phyloP scores from a whole-genome alignment of 2,797 vertebrate genomes.

The Manis crassicaudata region DNA sequence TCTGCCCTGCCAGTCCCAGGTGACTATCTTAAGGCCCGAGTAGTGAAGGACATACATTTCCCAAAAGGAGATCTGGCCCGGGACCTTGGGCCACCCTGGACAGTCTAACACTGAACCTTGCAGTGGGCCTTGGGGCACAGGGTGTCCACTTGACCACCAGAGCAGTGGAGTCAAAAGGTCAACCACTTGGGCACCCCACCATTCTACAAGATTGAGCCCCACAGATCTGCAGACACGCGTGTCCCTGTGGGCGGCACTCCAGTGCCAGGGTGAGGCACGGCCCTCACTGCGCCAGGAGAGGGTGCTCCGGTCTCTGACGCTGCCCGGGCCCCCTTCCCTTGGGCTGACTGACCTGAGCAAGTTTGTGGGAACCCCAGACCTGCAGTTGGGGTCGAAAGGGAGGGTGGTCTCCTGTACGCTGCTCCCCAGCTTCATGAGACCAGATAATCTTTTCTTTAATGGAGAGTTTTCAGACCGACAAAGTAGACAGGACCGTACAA shows the following conservation, averaged over 20 bases:
- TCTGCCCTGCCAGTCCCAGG: fast-evolving
- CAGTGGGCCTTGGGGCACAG: neutral
- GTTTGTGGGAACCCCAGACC: too few relatives aligned
- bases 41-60: too few relatives aligned
- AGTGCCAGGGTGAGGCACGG: fast-evolving
- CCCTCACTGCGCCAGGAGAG: fast-evolving
- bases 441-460: neutral
- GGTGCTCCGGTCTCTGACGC: fast-evolving
- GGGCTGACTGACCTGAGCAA: neutral
- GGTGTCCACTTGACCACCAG: neutral
- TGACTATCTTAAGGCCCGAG: too few relatives aligned
- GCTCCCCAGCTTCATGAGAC: neutral
- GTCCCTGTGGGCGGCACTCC: neutral
- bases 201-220: neutral
- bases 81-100: neutral
- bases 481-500: neutral
- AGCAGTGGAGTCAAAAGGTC: too few relatives aligned
- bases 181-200: fast-evolving
- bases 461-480: neutral
- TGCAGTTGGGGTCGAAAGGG: neutral
- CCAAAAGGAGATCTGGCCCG: neutral
- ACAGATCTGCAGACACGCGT: fast-evolving
- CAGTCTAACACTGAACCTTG: neutral
- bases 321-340: neutral
- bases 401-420: neutral